Evolutionary conservation across 2,888 invertebrate species (phyloP), one percentile per base, ranked within the genome.

Genomic region (Stenoptilia bipunctidactyla): DNA sequence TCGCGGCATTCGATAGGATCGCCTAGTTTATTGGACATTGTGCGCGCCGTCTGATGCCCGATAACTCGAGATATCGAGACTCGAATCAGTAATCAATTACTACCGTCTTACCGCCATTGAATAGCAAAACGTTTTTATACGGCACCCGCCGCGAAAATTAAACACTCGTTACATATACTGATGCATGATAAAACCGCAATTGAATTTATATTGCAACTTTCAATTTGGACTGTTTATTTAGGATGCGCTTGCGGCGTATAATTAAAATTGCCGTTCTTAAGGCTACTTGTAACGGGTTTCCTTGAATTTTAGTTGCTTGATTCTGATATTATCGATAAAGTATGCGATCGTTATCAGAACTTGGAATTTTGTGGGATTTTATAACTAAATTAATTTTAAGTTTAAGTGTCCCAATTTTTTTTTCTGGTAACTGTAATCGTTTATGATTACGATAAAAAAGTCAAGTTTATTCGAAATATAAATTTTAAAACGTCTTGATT

Each of bases 11-110:
- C 61, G 80, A 82, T 80, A 76, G 52, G 55, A 72, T 75, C 76
- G 51, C 49, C 61, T 79, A 66, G 70, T 83, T 80, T 83, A 83
- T 83, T 74, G 74, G 65, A 75, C 75, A 77, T 79, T 80, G 80
- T 79, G 70, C 66, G 66, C 30, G 30, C 30, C n/a, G 51, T 55
- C 58, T 54, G 79, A 79, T 80, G 58, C 42, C 27, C 53, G 80
- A 82, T 80, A 74, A 61, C 53, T 30, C 30, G 54, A 60, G 63
- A 68, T 77, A 74, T 61, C 64, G 67, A 54, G 65, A 71, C 63
- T 30, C 30, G 30, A 4, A 30, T 30, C 30, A 12, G 71, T 68
- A 76, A 80, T 82, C 76, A 77, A 68, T 71, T 68, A 68, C 68
- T 61, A 61, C 66, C 61, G 58, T 58, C 59, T 53, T 14, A 38